Percentiles rank a stretch among this genome's conserved stretches.
These are phyloP conservation scores for Poeciliopsis retropinna DNA, from an alignment of 2,113 vertebrate species.

Conservation along the genomic window DNA sequence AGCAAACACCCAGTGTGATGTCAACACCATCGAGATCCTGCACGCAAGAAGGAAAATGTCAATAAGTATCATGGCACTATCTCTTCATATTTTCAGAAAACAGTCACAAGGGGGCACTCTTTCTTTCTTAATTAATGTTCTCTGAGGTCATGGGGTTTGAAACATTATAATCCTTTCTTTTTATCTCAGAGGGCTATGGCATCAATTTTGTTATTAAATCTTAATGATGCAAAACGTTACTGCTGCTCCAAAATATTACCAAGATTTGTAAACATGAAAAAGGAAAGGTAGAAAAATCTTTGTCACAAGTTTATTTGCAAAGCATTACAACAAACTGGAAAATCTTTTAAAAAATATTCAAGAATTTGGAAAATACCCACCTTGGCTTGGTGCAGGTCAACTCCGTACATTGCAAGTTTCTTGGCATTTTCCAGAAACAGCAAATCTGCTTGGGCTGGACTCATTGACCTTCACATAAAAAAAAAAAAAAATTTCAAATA, in stretches of 20 bases:
- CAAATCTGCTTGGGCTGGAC: constrained; percentile 93
- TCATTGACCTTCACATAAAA: constrained; percentile 87
- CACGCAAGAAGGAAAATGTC: constrained; percentile 6
- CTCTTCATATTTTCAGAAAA: constrained; percentile 28
- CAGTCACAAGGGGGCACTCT: constrained; percentile 59
- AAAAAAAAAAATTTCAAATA: background rate
- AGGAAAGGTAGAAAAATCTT: background rate
- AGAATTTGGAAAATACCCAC: constrained; percentile 58
- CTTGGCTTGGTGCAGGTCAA: constrained; percentile 96
- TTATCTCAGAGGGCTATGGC: constrained; percentile 22
- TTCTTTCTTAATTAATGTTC: background rate
- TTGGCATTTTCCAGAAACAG: constrained; percentile 97
- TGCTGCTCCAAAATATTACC: constrained; percentile 5
- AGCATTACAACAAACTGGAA: background rate
- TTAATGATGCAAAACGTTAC: constrained; percentile 33
- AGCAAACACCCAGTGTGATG: constrained; percentile 95
- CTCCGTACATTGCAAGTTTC: constrained; percentile 96
- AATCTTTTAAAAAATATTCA: background rate
- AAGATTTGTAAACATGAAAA: constrained; percentile 5
- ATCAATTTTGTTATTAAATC: constrained; percentile 64
- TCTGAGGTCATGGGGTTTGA: constrained; percentile 49
- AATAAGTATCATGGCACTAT: background rate
- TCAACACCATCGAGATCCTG: constrained; percentile 94
- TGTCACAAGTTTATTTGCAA: background rate
- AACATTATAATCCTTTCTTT: constrained; percentile 45